Evolutionary conservation across 2,113 vertebrate species (phyloP).

Genomic region (Abramis brama): DNA sequence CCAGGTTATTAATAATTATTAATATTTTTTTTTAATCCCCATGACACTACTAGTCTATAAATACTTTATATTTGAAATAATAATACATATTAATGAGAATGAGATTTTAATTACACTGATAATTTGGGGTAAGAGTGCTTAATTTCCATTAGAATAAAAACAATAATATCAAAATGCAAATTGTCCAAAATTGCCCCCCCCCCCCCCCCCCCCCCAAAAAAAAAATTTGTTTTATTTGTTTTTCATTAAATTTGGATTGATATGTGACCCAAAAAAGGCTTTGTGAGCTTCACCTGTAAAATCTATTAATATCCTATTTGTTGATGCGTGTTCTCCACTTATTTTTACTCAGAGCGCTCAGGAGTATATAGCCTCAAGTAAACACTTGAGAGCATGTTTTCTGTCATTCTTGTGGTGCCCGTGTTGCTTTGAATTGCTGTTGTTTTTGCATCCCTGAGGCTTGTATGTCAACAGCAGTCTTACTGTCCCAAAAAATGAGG

Average conservation of each 20-base stretch:
- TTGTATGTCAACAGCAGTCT: constrained; percentile 6
- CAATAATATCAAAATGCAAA: neutral
- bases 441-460: constrained; percentile 33
- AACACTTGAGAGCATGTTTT: neutral
- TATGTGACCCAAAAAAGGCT: neutral
- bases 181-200: neutral
- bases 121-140: neutral
- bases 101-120: neutral
- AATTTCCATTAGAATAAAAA: too few species aligned
- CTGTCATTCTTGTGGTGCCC: neutral
- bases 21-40: too few species aligned
- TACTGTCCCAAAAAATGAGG: constrained; percentile 42
- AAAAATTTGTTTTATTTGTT: too few species aligned
- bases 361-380: neutral
- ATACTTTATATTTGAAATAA: neutral
- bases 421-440: neutral
- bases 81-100: neutral
- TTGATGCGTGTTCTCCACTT: neutral
- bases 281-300: neutral
- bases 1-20: too few species aligned
- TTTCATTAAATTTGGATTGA: neutral
- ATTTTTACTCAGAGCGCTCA: neutral
- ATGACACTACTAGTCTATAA: too few species aligned
- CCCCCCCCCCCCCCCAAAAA: too few species aligned
- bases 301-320: neutral